Base-by-base conservation (phyloP, 2,113 vertebrate species). In the Nothoprocta pentlandii region DNA sequence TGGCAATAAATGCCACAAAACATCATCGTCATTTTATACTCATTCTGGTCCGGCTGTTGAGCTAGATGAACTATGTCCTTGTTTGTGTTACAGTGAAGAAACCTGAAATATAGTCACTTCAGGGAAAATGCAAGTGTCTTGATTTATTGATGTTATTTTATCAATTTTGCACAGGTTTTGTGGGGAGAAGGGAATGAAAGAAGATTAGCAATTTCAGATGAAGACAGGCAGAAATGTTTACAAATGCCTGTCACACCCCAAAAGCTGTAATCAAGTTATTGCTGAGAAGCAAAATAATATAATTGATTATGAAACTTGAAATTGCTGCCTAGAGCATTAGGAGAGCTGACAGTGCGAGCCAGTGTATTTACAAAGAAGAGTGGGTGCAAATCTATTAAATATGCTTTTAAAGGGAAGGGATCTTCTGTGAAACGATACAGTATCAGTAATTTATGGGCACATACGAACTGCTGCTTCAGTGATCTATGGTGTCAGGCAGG, bases 91-190 rank as follows among this genome's bases (percentile, higher is more conserved):
- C 85, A 80, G 92, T 69, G 90, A 89, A 90, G 94, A 88, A 91
- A 76, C 86, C 83, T 94, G 83, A 95, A 95, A 90, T 93, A 39
- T 46, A 90, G 90, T 74, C 77, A 76, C 93, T 94, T 85, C 89
- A 87, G 92, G 92, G 77, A 70, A 94, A 77, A 95, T 79, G 83
- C 74, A 67, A 79, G 74, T 76, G 59, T 56, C 83, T 85, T 95
- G 95, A 95, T 96, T 96, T 96, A 96, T 94, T 92, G 90, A 82
- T 97, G 94, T 95, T 95, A 67, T 95, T 96, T 95, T 95, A 96
- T 95, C 92, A 95, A 89, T 94, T 96, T 95, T 94, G 80, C 90
- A 69, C 90, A 93, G 94, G 93, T 90, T 93, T 92, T 93, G 81
- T 9, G 0, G 89, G 91, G 74, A 87, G 82, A 80, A 94, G 66